Evolutionary conservation across 2,888 invertebrate genomes (phyloP).

Genomic region (Idaea dimidiata): DNA sequence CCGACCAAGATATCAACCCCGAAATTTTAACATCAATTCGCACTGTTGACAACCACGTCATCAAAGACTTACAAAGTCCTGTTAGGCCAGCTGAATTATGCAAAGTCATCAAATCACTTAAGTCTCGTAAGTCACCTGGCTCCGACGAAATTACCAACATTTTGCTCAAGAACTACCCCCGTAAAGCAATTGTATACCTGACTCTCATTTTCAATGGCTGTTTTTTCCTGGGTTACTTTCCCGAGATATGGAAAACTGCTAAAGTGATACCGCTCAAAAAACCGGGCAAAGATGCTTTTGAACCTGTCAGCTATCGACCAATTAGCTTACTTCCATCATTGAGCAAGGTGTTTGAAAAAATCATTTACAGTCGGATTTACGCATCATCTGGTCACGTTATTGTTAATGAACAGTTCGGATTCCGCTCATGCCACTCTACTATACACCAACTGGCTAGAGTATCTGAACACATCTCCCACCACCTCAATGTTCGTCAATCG

Average conservation of each 20-base stretch:
- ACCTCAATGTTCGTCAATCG: neutral
- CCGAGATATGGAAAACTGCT: slow-evolving; percentile 12
- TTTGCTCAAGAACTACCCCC: neutral
- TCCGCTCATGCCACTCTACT: slow-evolving; percentile 15
- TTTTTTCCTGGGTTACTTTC: slow-evolving; percentile 8
- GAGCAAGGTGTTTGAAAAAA: slow-evolving; percentile 2
- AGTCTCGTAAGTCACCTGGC: neutral
- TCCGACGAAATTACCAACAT: neutral
- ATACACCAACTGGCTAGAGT: slow-evolving; percentile 17
- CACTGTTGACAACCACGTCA: neutral
- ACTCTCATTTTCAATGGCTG: slow-evolving; percentile 4
- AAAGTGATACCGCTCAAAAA: slow-evolving; percentile 19
- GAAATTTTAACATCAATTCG: neutral
- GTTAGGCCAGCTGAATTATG: neutral
- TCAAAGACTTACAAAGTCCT: neutral
- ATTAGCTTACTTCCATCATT: slow-evolving; percentile 5
- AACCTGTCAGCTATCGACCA: slow-evolving; percentile 11
- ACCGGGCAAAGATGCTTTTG: slow-evolving; percentile 15
- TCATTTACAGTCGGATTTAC: neutral
- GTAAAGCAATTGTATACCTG: neutral
- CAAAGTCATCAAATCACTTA: neutral
- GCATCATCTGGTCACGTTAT: neutral
- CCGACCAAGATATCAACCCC: neutral
- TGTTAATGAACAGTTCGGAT: slow-evolving; percentile 17
- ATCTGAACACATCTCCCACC: neutral